Evolutionary conservation across 1,140 invertebrate species (phyloP).

Genomic region (Musca domestica): DNA sequence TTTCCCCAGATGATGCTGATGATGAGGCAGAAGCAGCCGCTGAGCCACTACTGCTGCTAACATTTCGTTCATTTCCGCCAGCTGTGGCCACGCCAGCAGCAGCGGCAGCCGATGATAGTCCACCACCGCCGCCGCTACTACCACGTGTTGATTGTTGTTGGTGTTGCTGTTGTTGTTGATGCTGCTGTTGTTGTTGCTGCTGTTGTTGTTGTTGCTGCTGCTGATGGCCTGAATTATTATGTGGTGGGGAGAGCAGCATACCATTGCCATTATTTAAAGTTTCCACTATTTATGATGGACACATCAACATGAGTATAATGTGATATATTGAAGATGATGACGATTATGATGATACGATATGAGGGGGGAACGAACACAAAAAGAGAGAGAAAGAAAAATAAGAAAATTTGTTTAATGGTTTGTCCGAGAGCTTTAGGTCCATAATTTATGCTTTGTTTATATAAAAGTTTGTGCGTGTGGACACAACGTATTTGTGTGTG

Average conservation of each 20-base stretch:
- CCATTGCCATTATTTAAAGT: conserved; percentile 63
- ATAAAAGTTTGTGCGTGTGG: conserved; percentile 1
- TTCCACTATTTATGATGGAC: conserved; percentile 56
- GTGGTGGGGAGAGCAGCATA: conserved; percentile 62
- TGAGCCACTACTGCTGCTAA: not conserved
- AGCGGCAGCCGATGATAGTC: not conserved
- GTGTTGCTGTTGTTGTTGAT: conserved; percentile 25
- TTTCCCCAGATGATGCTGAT: conserved; percentile 37
- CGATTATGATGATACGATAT: too few relatives aligned
- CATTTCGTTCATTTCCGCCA: conserved; percentile 47
- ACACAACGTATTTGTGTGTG: not conserved
- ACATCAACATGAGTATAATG: not conserved
- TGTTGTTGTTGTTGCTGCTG: conserved; percentile 49
- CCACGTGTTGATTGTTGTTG: conserved; percentile 27
- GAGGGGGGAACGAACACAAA: too few relatives aligned
- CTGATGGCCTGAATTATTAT: conserved; percentile 57
- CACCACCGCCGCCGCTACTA: conserved; percentile 5
- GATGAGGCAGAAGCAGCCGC: conserved; percentile 2
- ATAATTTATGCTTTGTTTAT: conserved; percentile 8
- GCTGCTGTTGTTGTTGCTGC: not conserved
- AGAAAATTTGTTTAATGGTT: too few relatives aligned
- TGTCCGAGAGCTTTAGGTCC: too few relatives aligned
- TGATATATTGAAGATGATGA: not conserved
- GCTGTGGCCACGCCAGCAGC: conserved; percentile 47
- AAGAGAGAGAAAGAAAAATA: too few relatives aligned